These are phyloP conservation scores for Alitta virens DNA, from an alignment of 2,888 invertebrate genomes.

Conservation along the genomic window DNA sequence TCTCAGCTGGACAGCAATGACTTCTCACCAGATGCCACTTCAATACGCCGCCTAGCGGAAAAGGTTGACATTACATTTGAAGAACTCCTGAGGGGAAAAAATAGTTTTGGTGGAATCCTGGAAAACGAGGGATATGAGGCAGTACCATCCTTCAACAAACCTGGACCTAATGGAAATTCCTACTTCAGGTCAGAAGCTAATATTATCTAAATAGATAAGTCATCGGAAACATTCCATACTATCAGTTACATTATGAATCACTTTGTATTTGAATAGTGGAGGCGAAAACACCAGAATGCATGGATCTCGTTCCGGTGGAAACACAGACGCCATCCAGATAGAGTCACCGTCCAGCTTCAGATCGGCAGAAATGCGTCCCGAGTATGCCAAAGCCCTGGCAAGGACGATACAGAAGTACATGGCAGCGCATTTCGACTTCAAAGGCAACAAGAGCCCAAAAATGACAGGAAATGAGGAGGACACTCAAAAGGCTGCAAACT, in stretches of 20 bases:
- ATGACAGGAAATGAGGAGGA: too few species aligned
- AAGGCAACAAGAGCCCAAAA: too few species aligned
- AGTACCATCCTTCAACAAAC: background rate
- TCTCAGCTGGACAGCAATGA: background rate
- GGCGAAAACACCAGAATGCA: slow-evolving; percentile 4
- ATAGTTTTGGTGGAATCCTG: background rate
- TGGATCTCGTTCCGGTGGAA: slow-evolving; percentile 5
- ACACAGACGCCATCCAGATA: slow-evolving; percentile 11
- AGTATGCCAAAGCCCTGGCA: background rate
- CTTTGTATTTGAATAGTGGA: background rate
- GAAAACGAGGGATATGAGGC: background rate
- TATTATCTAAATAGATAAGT: too few species aligned
- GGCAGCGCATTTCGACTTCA: background rate
- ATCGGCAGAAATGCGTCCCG: background rate
- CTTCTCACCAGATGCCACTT: background rate
- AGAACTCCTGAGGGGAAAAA: background rate
- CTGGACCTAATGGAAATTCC: background rate
- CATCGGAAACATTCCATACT: too few species aligned
- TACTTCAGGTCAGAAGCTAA: too few species aligned
- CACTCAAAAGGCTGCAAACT: too few species aligned
- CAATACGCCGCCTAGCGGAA: background rate
- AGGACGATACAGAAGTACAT: background rate
- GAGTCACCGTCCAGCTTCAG: slow-evolving; percentile 5
- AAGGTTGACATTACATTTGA: background rate
- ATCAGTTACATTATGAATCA: too few species aligned